phyloP scores from a whole-genome alignment of 2,113 vertebrate species.

The Coreoperca whiteheadi region DNA sequence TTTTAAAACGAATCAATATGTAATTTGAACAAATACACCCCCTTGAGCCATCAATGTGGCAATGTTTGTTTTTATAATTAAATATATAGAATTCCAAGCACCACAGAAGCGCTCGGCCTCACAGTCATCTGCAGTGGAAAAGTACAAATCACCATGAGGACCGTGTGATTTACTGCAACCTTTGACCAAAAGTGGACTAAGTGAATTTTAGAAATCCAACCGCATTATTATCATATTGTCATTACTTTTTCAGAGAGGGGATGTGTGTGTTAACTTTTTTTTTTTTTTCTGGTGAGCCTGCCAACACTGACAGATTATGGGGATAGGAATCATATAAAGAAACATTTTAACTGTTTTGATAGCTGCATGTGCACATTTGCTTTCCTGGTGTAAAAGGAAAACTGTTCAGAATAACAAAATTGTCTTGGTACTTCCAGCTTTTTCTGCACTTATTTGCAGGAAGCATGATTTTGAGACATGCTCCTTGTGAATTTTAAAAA shows the following conservation, averaged over 20 bases:
- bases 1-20: too few species aligned
- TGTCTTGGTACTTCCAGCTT: background rate
- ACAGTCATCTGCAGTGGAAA: too few species aligned
- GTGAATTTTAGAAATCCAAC: background rate
- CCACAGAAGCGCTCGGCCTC: too few species aligned
- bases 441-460: background rate
- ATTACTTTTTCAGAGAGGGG: background rate
- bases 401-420: background rate
- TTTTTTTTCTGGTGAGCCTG: background rate
- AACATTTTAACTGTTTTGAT: background rate
- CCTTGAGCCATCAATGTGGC: too few species aligned
- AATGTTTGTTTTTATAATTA: too few species aligned
- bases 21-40: too few species aligned
- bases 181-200: background rate
- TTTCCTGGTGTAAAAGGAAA: background rate
- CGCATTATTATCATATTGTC: background rate
- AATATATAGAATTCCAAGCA: too few species aligned
- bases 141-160: background rate
- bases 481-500: background rate
- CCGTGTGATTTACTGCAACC: background rate
- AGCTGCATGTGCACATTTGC: conserved; percentile 12
- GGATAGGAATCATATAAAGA: background rate
- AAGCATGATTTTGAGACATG: background rate
- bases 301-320: background rate
- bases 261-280: background rate